phyloP scores from a whole-genome alignment of 2,888 invertebrate genomes.

The Aspidiotus rigidus region DNA sequence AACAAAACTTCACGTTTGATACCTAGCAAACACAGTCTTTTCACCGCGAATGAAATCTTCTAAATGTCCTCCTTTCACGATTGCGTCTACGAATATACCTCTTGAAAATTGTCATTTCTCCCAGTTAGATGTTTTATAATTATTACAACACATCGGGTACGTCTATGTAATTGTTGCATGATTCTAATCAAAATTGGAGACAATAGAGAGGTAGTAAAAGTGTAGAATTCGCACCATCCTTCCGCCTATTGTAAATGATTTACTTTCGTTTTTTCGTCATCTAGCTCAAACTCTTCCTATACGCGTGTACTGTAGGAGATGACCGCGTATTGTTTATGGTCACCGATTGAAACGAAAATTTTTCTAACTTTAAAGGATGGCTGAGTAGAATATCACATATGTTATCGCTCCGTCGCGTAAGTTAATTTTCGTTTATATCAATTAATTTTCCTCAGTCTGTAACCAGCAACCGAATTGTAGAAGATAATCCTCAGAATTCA shows the following conservation, averaged over 20 bases:
- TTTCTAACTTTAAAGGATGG: too few species aligned
- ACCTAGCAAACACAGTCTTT: too few species aligned
- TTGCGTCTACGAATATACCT: background rate
- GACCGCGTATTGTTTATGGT: slow-evolving; percentile 16
- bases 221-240: slow-evolving; percentile 12
- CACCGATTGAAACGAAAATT: slow-evolving; percentile 12
- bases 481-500: too few species aligned
- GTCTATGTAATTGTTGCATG: slow-evolving; percentile 22
- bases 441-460: too few species aligned
- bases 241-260: slow-evolving; percentile 19
- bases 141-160: slow-evolving; percentile 16
- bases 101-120: slow-evolving; percentile 3
- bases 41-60: too few species aligned
- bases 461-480: too few species aligned
- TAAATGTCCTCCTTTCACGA: too few species aligned
- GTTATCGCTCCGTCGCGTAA: too few species aligned
- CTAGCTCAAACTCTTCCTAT: slow-evolving; percentile 23
- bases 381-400: too few species aligned
- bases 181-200: slow-evolving; percentile 17
- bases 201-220: slow-evolving; percentile 24
- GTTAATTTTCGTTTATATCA: too few species aligned
- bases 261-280: slow-evolving; percentile 22
- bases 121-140: slow-evolving; percentile 27
- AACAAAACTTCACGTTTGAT: background rate
- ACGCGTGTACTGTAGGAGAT: too few species aligned